Evolutionary conservation across 2,113 vertebrate species (phyloP).

Genomic region (Zapornia atra): DNA sequence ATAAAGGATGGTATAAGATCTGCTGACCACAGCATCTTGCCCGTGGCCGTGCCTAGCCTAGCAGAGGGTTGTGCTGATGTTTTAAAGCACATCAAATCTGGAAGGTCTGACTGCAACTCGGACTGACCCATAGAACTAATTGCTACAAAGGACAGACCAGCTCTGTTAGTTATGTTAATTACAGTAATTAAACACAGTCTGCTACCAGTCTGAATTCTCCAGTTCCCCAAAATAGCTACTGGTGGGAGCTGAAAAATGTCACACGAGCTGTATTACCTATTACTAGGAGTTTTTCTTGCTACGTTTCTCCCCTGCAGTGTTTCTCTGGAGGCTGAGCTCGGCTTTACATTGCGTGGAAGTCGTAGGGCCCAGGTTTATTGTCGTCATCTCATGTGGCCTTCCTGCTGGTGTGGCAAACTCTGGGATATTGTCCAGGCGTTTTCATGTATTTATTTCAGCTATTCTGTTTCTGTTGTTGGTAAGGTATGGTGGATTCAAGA

Average conservation of each 20-base stretch:
- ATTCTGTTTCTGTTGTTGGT: not conserved
- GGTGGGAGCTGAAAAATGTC: not conserved
- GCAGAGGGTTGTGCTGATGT: not conserved
- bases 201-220: not conserved
- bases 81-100: not conserved
- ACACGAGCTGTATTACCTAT: not conserved
- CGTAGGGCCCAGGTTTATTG: accelerated
- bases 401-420: not conserved
- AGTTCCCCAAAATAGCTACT: not conserved
- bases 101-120: not conserved
- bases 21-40: not conserved
- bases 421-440: not conserved
- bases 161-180: not conserved
- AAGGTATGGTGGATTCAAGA: not conserved
- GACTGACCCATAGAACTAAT: not conserved
- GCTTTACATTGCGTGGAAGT: not conserved
- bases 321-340: not conserved
- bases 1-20: not conserved
- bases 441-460: not conserved
- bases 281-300: not conserved
- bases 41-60: not conserved
- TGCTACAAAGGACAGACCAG: not conserved
- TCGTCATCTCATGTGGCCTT: not conserved
- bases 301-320: not conserved
- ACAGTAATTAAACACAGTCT: not conserved